Evolutionary conservation across 2,888 invertebrate species (phyloP).

Genomic region (Oscheius sp.): DNA sequence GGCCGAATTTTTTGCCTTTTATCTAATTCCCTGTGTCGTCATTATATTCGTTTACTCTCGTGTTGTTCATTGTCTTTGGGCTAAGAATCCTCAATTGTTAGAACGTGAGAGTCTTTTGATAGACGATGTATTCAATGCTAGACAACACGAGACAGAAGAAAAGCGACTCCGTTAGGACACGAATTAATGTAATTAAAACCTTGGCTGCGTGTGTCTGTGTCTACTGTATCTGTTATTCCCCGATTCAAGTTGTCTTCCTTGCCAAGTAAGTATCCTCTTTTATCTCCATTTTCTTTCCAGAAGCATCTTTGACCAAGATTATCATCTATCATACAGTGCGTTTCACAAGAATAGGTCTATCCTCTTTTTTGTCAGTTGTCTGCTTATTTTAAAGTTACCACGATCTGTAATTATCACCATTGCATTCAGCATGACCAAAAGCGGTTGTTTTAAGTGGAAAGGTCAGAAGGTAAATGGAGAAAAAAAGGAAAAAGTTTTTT

Average conservation of each 20-base stretch:
- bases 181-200: conserved; percentile 73
- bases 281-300: conserved; percentile 37
- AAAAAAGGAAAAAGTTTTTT: too few species aligned
- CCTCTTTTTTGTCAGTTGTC: too few species aligned
- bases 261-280: conserved; percentile 48
- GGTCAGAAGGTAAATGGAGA: too few species aligned
- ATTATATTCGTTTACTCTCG: conserved; percentile 61
- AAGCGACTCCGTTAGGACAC: conserved; percentile 55
- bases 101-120: conserved; percentile 39
- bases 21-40: conserved; percentile 61
- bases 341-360: too few species aligned
- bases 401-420: too few species aligned
- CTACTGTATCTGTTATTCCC: conserved; percentile 73
- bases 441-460: too few species aligned
- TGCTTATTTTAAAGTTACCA: too few species aligned
- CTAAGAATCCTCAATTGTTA: conserved; percentile 56
- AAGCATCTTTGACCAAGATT: conserved; percentile 53
- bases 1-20: conserved; percentile 64
- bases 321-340: conserved; percentile 61
- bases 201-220: conserved; percentile 72
- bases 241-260: conserved; percentile 71
- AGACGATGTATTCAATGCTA: background rate
- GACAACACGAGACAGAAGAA: background rate
- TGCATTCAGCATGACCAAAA: too few species aligned
- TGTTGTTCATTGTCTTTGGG: conserved; percentile 61